phyloP scores from a whole-genome alignment of 2,888 invertebrate species.

The Phrixothrix hirtus region DNA sequence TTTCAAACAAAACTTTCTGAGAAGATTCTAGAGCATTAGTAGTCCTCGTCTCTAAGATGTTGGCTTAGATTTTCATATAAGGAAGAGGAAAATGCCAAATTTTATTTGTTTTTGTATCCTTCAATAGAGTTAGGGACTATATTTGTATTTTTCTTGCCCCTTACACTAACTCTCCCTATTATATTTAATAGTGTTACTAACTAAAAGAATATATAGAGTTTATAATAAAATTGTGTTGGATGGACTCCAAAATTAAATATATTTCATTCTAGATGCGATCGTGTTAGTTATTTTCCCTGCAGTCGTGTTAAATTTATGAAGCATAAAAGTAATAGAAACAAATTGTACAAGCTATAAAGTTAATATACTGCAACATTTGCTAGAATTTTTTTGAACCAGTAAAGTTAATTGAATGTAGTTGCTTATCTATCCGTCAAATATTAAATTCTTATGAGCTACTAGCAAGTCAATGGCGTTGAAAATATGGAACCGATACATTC shows the following conservation, averaged over 20 bases:
- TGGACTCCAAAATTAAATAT: constrained; percentile 24
- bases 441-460: no score
- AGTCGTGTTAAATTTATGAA: constrained; percentile 42
- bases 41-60: constrained; percentile 26
- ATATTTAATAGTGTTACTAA: not conserved
- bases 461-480: no score
- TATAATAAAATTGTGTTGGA: constrained; percentile 11
- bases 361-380: constrained; percentile 33
- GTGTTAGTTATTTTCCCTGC: constrained; percentile 40
- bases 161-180: no score
- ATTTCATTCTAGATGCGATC: constrained; percentile 8
- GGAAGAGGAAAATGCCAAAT: constrained; percentile 24
- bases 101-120: constrained; percentile 25
- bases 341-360: constrained; percentile 43
- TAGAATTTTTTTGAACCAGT: not conserved
- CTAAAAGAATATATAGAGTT: constrained; percentile 7
- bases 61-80: constrained; percentile 32
- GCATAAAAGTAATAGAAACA: constrained; percentile 42
- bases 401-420: constrained; percentile 5
- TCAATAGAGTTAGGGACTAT: constrained; percentile 16
- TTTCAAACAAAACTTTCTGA: constrained; percentile 34
- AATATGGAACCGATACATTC: constrained; percentile 41
- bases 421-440: no score
- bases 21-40: constrained; percentile 36
- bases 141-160: constrained; percentile 8